These are phyloP conservation scores for Platorchestia sp. DNA, from an alignment of 1,140 invertebrate species.

Conservation along the genomic window DNA sequence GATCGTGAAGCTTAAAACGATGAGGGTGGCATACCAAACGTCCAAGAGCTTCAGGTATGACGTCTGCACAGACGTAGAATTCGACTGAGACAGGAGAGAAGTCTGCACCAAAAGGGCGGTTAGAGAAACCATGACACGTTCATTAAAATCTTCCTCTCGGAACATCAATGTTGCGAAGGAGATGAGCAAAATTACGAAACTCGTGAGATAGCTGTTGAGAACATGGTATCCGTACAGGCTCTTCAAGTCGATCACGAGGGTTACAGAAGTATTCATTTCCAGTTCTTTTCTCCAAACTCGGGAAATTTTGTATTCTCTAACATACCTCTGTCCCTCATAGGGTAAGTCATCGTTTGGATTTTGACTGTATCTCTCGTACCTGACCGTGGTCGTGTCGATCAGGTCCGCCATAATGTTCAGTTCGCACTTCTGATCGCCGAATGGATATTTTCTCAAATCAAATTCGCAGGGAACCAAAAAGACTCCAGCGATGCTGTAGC, in stretches of 20 bases:
- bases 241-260: neutral
- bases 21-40: conserved; percentile 40
- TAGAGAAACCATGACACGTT: conserved; percentile 47
- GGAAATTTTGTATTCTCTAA: conserved; percentile 17
- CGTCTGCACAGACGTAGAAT: conserved; percentile 35
- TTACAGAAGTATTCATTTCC: neutral
- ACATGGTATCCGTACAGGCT: conserved; percentile 50
- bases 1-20: conserved; percentile 17
- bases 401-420: neutral
- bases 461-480: conserved; percentile 46
- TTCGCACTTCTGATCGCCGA: conserved; percentile 45
- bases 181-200: conserved; percentile 35
- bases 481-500: neutral
- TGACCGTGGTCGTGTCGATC: neutral
- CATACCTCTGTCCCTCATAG: neutral
- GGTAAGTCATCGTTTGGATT: neutral
- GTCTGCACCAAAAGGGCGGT: conserved; percentile 38
- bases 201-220: conserved; percentile 52
- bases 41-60: conserved; percentile 51
- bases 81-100: conserved; percentile 49
- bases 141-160: conserved; percentile 36
- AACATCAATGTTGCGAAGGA: neutral
- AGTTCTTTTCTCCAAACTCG: conserved; percentile 12
- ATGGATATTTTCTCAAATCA: conserved; percentile 48
- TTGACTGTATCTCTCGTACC: neutral